Evolutionary conservation across 92 coral and sea anemone species (phyloP).

Genomic region (Hydrozoanthus gracilis): DNA sequence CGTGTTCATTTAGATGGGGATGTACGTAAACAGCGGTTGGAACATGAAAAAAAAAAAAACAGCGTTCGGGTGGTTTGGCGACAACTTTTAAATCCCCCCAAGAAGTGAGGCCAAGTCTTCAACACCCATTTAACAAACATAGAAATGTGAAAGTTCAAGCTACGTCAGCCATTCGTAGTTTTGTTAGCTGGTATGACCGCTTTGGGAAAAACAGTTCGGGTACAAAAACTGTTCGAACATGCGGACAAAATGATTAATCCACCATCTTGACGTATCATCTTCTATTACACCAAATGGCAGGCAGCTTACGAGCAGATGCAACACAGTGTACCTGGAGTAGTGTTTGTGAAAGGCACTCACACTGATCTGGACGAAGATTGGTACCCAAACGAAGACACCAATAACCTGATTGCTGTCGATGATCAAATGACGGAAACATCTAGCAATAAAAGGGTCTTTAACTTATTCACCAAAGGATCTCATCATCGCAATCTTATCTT

Average conservation of each 20-base stretch:
- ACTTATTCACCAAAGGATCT: too few species aligned
- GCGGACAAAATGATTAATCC: constrained; percentile 49
- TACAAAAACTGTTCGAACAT: constrained; percentile 56
- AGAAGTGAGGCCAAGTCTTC: not conserved
- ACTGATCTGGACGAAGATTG: constrained; percentile 31
- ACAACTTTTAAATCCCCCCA: not conserved
- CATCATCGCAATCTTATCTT: too few species aligned
- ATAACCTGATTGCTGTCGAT: not conserved
- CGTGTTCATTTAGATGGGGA: not conserved
- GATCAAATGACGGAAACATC: not conserved
- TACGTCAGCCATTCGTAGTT: not conserved
- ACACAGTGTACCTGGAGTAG: constrained; percentile 45
- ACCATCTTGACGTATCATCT: constrained; percentile 51
- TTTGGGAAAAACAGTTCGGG: constrained; percentile 65
- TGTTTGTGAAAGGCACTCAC: constrained; percentile 60
- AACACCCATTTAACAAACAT: too few species aligned
- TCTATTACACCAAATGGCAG: constrained; percentile 64
- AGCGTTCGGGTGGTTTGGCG: not conserved
- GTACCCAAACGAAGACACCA: constrained; percentile 1
- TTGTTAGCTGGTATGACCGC: constrained; percentile 62
- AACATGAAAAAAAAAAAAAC: not conserved
- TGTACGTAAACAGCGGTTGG: not conserved
- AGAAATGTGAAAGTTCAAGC: too few species aligned
- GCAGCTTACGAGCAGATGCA: constrained; percentile 54
- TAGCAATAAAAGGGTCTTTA: too few species aligned